Conservation (phyloP, 2,113 vertebrate genomes). For the Mugil cephalus region DNA sequence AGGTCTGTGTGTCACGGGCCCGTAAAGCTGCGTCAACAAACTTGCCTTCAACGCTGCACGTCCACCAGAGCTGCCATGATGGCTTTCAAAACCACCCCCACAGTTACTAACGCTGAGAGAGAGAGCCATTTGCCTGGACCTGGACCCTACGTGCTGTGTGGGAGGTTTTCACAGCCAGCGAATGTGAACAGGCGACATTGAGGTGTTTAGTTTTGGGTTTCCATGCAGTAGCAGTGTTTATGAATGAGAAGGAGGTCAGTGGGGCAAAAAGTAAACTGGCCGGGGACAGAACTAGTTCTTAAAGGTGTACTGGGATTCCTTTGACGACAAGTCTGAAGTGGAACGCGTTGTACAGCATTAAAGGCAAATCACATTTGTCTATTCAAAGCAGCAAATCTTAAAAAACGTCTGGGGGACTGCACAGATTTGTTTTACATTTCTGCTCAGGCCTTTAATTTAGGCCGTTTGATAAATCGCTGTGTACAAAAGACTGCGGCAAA, state of each 20-base stretch:
- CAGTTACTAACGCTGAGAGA: slow-evolving; percentile 8
- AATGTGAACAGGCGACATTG: background rate
- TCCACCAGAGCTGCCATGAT: background rate
- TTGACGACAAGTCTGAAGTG: too few species aligned
- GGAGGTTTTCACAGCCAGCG: slow-evolving; percentile 14
- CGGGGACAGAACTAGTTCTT: background rate
- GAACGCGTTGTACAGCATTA: too few species aligned
- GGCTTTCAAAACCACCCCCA: slow-evolving; percentile 6
- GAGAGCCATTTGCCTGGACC: slow-evolving; percentile 14
- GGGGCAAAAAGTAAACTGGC: slow-evolving; percentile 25
- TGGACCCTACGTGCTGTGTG: slow-evolving; percentile 28
- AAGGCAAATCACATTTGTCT: too few species aligned
- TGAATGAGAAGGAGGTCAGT: slow-evolving; percentile 48
- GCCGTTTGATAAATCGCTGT: too few species aligned
- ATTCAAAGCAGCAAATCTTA: too few species aligned
- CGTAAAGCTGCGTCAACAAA: slow-evolving; percentile 16
- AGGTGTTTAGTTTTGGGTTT: slow-evolving; percentile 8
- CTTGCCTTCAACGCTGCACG: background rate
- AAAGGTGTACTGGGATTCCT: background rate
- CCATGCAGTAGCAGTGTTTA: slow-evolving; percentile 8
- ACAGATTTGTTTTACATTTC: too few species aligned
- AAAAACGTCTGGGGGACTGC: too few species aligned
- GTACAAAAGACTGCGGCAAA: background rate
- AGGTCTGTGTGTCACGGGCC: background rate
- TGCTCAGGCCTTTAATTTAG: too few species aligned